Base-by-base conservation (phyloP, 2,113 vertebrate genomes). In the Pomatostomus ruficeps region DNA sequence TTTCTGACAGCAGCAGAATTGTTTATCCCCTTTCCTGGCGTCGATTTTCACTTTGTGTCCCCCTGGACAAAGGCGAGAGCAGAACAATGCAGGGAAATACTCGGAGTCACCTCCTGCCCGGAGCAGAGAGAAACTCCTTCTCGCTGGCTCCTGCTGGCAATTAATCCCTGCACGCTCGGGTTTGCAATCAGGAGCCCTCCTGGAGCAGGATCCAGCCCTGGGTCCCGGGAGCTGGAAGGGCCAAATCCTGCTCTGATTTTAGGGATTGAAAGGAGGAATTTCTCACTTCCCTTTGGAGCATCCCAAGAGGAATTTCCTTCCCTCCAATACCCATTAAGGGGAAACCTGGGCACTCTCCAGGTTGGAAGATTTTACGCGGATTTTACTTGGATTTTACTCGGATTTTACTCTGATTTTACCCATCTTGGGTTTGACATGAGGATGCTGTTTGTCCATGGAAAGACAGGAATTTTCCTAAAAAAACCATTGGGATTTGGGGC, bases 71-170 rank as follows among this genome's bases (percentile, higher is more conserved):
- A 1, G 28, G 36, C 1, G 26, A 77, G 49, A 55, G 29, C 18
- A 82, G 83, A 93, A 91, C 92, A 93, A 84, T 48, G 8, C 25
- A 52, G 75, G 76, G 58, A 66, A 96, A 87, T 4, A 20, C 83
- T 88, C 61, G 24, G n/a, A 82, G 81, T 25, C 29, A 89, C 84
- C 93, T 88, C 93, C 94, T 95, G 89, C 89, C 57, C 62, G 31
- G 87, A 92, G 92, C 93, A 94, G 46, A 94, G 63, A 57, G 74
- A 57, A 88, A 88, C 58, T 51, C 51, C 86, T 91, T 79, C 38
- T 94, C 91, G 73, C 58, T 89, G 91, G 49, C 87, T 94, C 95
- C 93, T 93, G 93, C 91, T 95, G 91, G 58, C 89, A 89, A 85
- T 94, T 96, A 96, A 90, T 93, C 62, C 89, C 38, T 65, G 71